These are phyloP conservation scores for Chloroceryle aenea DNA, from an alignment of 2,113 vertebrate species.

Conservation along the genomic window DNA sequence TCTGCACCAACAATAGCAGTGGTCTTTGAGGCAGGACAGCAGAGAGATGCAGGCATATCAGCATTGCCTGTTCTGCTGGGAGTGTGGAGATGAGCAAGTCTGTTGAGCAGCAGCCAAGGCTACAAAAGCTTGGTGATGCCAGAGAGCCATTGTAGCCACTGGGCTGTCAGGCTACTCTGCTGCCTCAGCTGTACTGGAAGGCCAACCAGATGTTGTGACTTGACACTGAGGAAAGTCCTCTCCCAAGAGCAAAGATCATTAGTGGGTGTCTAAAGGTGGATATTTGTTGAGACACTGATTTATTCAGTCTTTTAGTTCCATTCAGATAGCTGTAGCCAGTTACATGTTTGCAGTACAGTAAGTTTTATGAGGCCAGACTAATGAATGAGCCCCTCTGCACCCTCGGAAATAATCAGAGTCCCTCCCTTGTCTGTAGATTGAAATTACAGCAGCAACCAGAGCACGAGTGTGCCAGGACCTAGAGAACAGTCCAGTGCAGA, in stretches of 20 bases:
- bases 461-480: neutral
- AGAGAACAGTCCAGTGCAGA: neutral
- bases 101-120: neutral
- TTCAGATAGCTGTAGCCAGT: slow-evolving; percentile 1
- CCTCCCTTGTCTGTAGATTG: neutral
- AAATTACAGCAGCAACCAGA: neutral
- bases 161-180: neutral
- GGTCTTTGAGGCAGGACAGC: neutral
- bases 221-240: neutral
- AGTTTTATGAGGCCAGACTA: slow-evolving; percentile 21
- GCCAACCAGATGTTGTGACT: neutral
- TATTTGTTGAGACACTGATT: neutral
- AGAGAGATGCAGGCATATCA: neutral
- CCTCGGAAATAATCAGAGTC: neutral
- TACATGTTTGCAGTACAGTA: neutral
- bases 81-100: neutral
- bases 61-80: neutral
- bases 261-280: neutral
- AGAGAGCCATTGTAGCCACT: neutral
- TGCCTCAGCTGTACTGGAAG: neutral
- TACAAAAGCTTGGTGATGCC: neutral
- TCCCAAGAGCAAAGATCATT: neutral
- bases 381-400: neutral
- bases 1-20: neutral
- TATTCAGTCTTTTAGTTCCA: slow-evolving; percentile 9